A percentile compares a stretch with the other conserved stretches of the same genome.
These are phyloP conservation scores for Lagenorhynchus albirostris DNA, from an alignment of 2,113 vertebrate species.

Conservation along the genomic window DNA sequence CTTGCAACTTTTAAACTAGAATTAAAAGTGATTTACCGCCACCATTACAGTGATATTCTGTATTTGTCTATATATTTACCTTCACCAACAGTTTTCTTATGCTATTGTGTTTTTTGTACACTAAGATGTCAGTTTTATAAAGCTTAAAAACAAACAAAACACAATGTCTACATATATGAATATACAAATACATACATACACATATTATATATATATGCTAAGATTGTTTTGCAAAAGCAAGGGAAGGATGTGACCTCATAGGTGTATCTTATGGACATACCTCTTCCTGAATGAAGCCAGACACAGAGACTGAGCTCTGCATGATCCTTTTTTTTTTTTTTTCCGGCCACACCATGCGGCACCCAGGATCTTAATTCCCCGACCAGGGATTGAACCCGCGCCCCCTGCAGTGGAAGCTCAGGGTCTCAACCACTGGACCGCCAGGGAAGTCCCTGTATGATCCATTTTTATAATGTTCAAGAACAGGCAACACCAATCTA, in stretches of 20 bases:
- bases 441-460: neutral
- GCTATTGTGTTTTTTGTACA: neutral
- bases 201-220: neutral
- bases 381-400: no score
- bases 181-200: no score
- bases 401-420: no score
- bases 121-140: neutral
- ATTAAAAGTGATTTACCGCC: neutral
- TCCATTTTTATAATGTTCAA: neutral
- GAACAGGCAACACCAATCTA: accelerated
- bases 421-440: no score
- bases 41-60: accelerated
- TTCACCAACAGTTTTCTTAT: neutral
- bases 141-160: neutral
- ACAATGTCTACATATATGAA: no score
- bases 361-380: no score
- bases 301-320: neutral
- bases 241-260: neutral
- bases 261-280: neutral
- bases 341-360: no score
- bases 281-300: no score
- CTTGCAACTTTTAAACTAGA: neutral
- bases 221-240: neutral
- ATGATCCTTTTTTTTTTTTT: no score
- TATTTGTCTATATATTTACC: neutral